Base-by-base conservation (phyloP, 2,888 invertebrate species). In the Lissocephala sabroskyi region DNA sequence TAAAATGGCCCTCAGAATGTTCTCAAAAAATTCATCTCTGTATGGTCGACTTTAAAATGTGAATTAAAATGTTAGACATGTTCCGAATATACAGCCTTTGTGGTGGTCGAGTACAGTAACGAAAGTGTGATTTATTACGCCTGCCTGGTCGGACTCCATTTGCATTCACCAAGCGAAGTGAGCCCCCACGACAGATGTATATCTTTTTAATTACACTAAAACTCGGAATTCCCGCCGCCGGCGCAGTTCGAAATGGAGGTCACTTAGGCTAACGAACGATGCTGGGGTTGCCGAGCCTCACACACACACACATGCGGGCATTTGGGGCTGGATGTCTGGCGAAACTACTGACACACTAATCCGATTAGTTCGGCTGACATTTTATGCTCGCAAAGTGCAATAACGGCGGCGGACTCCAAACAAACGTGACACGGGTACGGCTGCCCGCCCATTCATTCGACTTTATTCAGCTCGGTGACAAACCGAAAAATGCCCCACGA, bases 191-290 rank as follows among this genome's bases (percentile, higher is more conserved):
- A 13, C n/a, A n/a, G n/a, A 32, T 40, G 52, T 45, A 59, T 74
- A 65, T 67, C 61, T 61, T 74, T 71, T 71, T 71, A 71, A 71
- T 71, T 71, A 71, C 59, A 74, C 67, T 71, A 74, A 71, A 71
- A 71, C 67, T 71, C 74, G 71, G 44, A 61, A 19, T 17, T 37
- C 18, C 33, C 41, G 40, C 36, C 43, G 28, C 29, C 41, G 44
- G 53, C 54, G 51, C 49, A 45, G 46, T 53, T 52, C 52, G 50
- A 29, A 64, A 70, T 74, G 56, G 64, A 64, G 74, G 70, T 74
- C 74, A 75, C 77, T 77, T 64, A 67, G 61, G 62, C 74, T 67
- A 74, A 67, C 62, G 71, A 65, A 74, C 59, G 49, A 45, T 41
- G 28, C 10, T 45, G 47, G 17, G 33, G 51, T 55, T 33, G 14